Base-by-base conservation (phyloP, 2,888 invertebrate genomes). In the Chironomus riparius region DNA sequence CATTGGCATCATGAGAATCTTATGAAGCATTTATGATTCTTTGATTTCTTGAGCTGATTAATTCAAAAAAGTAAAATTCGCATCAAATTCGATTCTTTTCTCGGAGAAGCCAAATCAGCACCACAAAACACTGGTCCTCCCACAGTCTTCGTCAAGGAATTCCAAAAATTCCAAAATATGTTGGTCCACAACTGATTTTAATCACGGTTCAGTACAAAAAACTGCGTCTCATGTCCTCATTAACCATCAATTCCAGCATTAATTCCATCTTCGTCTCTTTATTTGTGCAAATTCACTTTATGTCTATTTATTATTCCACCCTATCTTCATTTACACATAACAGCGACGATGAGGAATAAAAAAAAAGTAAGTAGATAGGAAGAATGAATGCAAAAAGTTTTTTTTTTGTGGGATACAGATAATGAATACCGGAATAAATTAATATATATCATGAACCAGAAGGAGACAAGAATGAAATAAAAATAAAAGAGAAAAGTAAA, bases 261-360 rank as follows among this genome's bases (percentile, higher is more conserved):
- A 38, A n/a, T 56, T n/a, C 7, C 56, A 56, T 12, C 5, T 15
- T 56, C n/a, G 18, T 3, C 15, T 56, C 18, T 56, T 15, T 18
- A 21, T 65, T 65, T 65, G 21, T 65, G 65, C 65, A 65, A 24
- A 65, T 65, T 65, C 65, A 65, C 65, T 65, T 21, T 65, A 21
- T 65, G 12, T 65, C 65, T 65, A 65, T 65, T 65, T 65, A 65
- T 65, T 65, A 65, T 65, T 65, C 24, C 65, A 65, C 65, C 65
- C 65, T 22, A 13, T 65, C 24, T 62, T n/a, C 56, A 56, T 56
- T 56, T 18, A 56, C 56, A 15, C 18, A 56, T 18, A 18, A 56
- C 56, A 18, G n/a, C 18, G 4, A 56, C 56, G 56, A 56, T 12
- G 56, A 56, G 18, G 18, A 56, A 15, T n/a, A 56, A 56, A 56